A percentile compares a stretch with the other conserved stretches of the same genome.
Evolutionary conservation across 1,140 invertebrate genomes (phyloP).

Genomic region (Brachionus asplanchnoidis): DNA sequence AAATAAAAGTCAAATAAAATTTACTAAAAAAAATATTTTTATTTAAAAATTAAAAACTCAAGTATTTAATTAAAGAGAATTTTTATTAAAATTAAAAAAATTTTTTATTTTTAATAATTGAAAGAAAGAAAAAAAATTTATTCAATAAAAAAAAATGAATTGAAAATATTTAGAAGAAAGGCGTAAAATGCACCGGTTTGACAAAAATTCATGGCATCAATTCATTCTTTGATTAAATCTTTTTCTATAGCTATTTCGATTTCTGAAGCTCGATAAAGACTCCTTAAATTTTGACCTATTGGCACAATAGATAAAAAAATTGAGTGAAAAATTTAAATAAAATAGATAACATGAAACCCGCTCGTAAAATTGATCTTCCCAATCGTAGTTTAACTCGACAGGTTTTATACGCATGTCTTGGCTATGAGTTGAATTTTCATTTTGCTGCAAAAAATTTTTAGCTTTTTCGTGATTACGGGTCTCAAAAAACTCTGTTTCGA

Average conservation of each 20-base stretch:
- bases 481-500: background rate
- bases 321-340: constrained; percentile 29
- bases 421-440: background rate
- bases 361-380: background rate
- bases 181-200: background rate
- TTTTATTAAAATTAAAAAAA: no score
- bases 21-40: no score
- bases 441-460: background rate
- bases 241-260: background rate
- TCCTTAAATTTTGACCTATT: constrained; percentile 7
- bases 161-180: background rate
- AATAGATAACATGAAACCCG: background rate
- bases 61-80: no score
- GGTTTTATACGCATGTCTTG: background rate
- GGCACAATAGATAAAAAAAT: constrained; percentile 30
- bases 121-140: background rate
- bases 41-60: no score
- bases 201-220: background rate
- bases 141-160: background rate
- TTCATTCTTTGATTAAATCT: background rate
- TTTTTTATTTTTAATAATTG: background rate
- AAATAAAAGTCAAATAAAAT: no score
- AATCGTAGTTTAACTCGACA: background rate
- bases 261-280: background rate
- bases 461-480: background rate